Base-by-base conservation (phyloP, 2,113 vertebrate species). In the Ascaphus truei region DNA sequence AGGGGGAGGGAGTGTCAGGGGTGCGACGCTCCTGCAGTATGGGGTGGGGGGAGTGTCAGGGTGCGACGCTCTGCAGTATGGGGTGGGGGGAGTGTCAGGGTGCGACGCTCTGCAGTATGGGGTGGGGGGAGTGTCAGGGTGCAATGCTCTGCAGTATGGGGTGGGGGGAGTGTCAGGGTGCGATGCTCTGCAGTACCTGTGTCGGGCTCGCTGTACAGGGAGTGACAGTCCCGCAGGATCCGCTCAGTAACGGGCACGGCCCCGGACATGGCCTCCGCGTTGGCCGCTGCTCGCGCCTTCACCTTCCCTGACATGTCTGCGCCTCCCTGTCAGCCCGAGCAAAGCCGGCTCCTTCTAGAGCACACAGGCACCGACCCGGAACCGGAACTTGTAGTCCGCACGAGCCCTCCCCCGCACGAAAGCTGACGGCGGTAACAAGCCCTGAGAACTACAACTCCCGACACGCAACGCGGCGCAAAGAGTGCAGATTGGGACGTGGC, bases 161-260 rank as follows among this genome's bases (percentile, higher is more conserved):
- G n/a, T n/a, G n/a, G n/a, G n/a, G n/a, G n/a, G n/a, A n/a, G n/a
- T n/a, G n/a, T n/a, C n/a, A n/a, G n/a, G n/a, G n/a, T n/a, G n/a
- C n/a, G n/a, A n/a, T n/a, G n/a, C 15, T 34, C 5, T 25, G 7
- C 77, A 86, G 89, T 77, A 92, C 91, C 91, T 6, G 83, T 91
- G 34, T 83, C 76, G 0, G 80, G 43, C 0, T 90, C 86, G 23
- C 72, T 82, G 83, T 93, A 93, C 25, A 92, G 77, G 20, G 85
- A 81, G 48, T 93, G 90, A 75, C 89, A 91, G 37, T 92, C 89
- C 64, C 85, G 76, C 55, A 93, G 56, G 50, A 93, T 91, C 26
- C 86, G 83, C 75, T 92, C 91, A 33, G 91, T 88, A 60, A 88
- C 85, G 57, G 87, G 83, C 31, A 91, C 85, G 1, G 77, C 74